Conservation (phyloP, 2,888 invertebrate species). For the Acronicta aceris region DNA sequence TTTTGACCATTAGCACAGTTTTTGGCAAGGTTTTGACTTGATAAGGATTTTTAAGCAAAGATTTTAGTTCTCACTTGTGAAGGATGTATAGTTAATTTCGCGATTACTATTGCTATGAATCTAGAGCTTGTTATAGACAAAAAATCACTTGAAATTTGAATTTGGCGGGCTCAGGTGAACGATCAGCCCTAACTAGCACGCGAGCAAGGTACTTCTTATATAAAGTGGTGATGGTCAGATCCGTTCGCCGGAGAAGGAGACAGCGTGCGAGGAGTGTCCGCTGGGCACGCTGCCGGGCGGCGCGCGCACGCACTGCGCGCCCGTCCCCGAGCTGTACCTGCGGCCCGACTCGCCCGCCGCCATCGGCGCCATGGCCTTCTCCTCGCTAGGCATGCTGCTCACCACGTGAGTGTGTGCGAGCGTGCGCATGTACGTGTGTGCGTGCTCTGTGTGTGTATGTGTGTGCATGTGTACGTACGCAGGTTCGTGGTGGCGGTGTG, state of each 20-base stretch:
- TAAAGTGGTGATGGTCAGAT: conserved; percentile 90
- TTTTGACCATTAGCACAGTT: no score
- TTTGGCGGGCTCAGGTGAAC: no score
- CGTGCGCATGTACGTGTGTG: background rate
- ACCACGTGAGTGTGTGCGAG: conserved; percentile 87
- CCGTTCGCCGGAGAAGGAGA: conserved; percentile 93
- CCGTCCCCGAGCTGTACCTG: conserved; percentile 94
- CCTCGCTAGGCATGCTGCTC: conserved; percentile 94
- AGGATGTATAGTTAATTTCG: no score
- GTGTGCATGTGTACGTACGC: conserved; percentile 15
- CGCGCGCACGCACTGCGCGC: conserved; percentile 92
- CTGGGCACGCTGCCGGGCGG: conserved; percentile 94
- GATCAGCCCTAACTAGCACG: no score
- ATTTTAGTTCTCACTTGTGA: no score
- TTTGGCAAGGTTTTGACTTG: no score
- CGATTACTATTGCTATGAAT: no score
- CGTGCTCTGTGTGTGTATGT: no score
- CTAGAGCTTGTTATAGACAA: no score
- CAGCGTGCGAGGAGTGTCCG: conserved; percentile 94
- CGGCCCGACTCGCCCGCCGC: conserved; percentile 95
- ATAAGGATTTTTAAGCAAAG: no score
- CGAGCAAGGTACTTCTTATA: no score
- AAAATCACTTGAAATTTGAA: no score
- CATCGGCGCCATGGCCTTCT: conserved; percentile 96
- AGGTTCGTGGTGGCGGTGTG: conserved; percentile 93